A percentile compares a stretch with the other conserved stretches of the same genome.
Conservation (phyloP, 2,888 invertebrate species). For the Pinctada fucata region DNA sequence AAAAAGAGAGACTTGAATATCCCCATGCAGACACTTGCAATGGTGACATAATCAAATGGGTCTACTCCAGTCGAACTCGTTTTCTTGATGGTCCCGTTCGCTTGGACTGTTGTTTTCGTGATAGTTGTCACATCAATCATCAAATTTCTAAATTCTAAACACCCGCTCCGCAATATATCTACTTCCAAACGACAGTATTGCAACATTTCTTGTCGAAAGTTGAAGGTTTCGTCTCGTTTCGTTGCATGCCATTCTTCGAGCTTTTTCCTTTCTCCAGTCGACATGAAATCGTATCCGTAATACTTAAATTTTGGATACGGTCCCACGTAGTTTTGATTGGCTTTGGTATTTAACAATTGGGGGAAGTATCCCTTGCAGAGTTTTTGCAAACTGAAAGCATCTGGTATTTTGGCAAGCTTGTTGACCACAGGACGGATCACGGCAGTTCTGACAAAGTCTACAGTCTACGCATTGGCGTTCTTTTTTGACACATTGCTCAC, state of each 20-base stretch:
- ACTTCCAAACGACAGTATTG: slow-evolving; percentile 42
- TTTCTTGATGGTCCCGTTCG: slow-evolving; percentile 8
- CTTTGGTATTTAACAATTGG: slow-evolving; percentile 40
- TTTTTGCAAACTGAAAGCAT: slow-evolving; percentile 40
- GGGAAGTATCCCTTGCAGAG: slow-evolving; percentile 49
- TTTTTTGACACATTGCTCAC: neutral
- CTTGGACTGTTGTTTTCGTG: neutral
- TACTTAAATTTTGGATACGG: slow-evolving; percentile 35
- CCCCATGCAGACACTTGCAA: slow-evolving; percentile 43
- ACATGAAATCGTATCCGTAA: slow-evolving; percentile 44
- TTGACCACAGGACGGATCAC: neutral
- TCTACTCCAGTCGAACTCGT: slow-evolving; percentile 30
- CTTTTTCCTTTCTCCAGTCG: slow-evolving; percentile 7
- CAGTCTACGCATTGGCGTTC: neutral
- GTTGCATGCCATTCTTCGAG: slow-evolving; percentile 32
- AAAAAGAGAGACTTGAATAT: too few relatives aligned
- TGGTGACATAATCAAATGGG: slow-evolving; percentile 37
- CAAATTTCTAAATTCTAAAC: slow-evolving; percentile 37
- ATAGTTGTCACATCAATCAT: slow-evolving; percentile 34
- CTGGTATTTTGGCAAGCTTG: slow-evolving; percentile 25
- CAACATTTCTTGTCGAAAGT: slow-evolving; percentile 39
- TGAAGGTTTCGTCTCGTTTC: slow-evolving; percentile 10
- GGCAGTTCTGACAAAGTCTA: neutral
- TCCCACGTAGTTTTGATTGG: slow-evolving; percentile 45
- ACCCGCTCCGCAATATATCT: slow-evolving; percentile 33